Evolutionary conservation across 2,888 invertebrate species (phyloP).

Genomic region (Seira musarum): DNA sequence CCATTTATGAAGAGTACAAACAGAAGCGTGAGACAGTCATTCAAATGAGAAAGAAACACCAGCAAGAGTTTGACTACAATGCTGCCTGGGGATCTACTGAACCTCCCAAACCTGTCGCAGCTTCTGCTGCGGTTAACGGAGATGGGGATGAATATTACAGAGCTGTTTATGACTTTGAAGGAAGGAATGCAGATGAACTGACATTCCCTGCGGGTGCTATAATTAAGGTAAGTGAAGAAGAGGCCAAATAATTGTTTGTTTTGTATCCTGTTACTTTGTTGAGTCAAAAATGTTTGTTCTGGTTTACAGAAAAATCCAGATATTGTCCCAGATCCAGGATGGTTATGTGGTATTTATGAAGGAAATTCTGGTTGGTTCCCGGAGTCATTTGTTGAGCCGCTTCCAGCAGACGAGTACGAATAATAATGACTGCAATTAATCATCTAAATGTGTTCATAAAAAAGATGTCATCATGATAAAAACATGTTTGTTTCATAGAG

Average conservation of each 20-base stretch:
- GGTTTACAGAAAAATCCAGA: slow-evolving; percentile 59
- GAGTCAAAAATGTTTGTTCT: no score
- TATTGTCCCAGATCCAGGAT: slow-evolving; percentile 89
- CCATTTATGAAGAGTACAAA: slow-evolving; percentile 70
- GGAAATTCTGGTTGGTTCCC: slow-evolving; percentile 98
- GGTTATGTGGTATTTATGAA: slow-evolving; percentile 93
- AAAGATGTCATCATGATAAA: not conserved
- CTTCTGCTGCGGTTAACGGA: slow-evolving; percentile 71
- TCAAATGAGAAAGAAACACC: slow-evolving; percentile 67
- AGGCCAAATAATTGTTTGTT: no score
- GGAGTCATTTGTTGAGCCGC: slow-evolving; percentile 89
- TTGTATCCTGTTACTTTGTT: no score
- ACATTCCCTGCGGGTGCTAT: slow-evolving; percentile 95
- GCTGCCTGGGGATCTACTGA: slow-evolving; percentile 79
- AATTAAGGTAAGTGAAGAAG: slow-evolving; percentile 81
- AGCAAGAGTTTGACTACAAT: slow-evolving; percentile 71
- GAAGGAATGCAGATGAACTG: slow-evolving; percentile 93
- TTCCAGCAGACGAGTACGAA: slow-evolving; percentile 57
- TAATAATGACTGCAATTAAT: no score
- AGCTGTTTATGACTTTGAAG: slow-evolving; percentile 94
- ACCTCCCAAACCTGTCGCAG: slow-evolving; percentile 70
- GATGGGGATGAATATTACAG: slow-evolving; percentile 77
- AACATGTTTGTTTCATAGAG: not conserved
- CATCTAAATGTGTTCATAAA: not conserved
- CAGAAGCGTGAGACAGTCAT: slow-evolving; percentile 70